Conservation (phyloP, 2,888 invertebrate species). For the Latrodectus hesperus region DNA sequence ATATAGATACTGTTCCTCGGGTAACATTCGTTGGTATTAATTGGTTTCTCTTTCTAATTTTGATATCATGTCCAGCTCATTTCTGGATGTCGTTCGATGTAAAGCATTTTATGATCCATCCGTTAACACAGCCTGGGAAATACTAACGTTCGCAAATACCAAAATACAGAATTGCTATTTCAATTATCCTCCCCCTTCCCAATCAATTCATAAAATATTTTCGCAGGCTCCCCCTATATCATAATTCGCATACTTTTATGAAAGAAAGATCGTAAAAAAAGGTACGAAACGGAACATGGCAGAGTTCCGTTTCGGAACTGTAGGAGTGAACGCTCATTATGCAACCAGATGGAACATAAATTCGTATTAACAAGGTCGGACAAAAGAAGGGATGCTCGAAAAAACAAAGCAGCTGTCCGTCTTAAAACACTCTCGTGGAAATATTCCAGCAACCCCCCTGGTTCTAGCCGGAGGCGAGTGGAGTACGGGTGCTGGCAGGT, state of each 20-base stretch:
- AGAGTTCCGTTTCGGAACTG: not conserved
- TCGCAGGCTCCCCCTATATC: not conserved
- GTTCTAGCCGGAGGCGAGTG: slow-evolving; percentile 1
- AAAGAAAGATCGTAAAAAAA: not conserved
- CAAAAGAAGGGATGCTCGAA: slow-evolving; percentile 9
- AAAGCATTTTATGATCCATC: not conserved
- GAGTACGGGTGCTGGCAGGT: slow-evolving; percentile 16
- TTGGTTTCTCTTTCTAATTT: not conserved
- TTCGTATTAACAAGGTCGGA: slow-evolving; percentile 31
- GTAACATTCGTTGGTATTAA: not conserved
- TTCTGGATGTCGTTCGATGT: not conserved
- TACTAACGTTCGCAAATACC: not conserved
- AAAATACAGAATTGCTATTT: not conserved
- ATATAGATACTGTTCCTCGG: no score
- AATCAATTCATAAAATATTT: not conserved
- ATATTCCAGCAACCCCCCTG: not conserved
- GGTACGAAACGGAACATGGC: no score
- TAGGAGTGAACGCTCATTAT: not conserved
- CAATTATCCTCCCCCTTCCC: not conserved
- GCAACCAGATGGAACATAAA: slow-evolving; percentile 19
- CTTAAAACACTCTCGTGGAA: not conserved
- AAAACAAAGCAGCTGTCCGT: slow-evolving; percentile 24
- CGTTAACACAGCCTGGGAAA: not conserved
- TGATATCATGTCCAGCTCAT: not conserved
- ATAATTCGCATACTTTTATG: not conserved